These are phyloP conservation scores for Drosophila neutralis DNA, from an alignment of 2,888 invertebrate species.

Conservation along the genomic window DNA sequence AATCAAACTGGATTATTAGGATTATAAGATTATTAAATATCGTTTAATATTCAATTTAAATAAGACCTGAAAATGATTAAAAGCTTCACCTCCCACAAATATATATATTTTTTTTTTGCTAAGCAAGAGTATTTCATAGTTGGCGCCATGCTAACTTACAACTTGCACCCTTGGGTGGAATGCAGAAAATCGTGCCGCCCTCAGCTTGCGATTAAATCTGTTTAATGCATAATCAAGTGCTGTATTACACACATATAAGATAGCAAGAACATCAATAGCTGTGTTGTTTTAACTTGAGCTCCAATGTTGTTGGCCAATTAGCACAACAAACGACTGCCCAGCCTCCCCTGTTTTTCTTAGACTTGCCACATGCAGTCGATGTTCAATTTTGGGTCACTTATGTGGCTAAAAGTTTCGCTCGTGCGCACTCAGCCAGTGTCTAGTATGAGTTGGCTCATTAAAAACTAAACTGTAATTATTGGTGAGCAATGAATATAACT, in stretches of 20 bases:
- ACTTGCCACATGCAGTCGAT: conserved; percentile 31
- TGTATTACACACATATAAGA: conserved; percentile 42
- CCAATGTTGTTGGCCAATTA: conserved; percentile 61
- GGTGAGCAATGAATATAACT: conserved; percentile 24
- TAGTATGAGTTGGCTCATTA: conserved; percentile 60
- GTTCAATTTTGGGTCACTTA: conserved; percentile 18
- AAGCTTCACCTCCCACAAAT: background rate
- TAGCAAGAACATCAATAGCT: conserved; percentile 12
- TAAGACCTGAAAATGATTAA: background rate
- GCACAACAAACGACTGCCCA: conserved; percentile 25
- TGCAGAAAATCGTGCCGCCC: conserved; percentile 19
- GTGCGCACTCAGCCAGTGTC: conserved; percentile 2
- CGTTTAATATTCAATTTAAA: background rate
- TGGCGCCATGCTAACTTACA: background rate
- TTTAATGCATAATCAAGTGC: conserved; percentile 67
- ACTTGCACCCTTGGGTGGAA: background rate
- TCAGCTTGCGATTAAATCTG: conserved; percentile 40
- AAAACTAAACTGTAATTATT: conserved; percentile 69
- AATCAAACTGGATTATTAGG: background rate
- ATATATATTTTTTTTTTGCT: background rate
- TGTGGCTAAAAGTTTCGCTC: conserved; percentile 12
- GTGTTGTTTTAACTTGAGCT: conserved; percentile 31
- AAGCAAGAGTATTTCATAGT: background rate
- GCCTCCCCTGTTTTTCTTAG: background rate
- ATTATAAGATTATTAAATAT: background rate